These are phyloP conservation scores for Falco naumanni DNA, from an alignment of 2,797 vertebrate species.

Conservation along the genomic window DNA sequence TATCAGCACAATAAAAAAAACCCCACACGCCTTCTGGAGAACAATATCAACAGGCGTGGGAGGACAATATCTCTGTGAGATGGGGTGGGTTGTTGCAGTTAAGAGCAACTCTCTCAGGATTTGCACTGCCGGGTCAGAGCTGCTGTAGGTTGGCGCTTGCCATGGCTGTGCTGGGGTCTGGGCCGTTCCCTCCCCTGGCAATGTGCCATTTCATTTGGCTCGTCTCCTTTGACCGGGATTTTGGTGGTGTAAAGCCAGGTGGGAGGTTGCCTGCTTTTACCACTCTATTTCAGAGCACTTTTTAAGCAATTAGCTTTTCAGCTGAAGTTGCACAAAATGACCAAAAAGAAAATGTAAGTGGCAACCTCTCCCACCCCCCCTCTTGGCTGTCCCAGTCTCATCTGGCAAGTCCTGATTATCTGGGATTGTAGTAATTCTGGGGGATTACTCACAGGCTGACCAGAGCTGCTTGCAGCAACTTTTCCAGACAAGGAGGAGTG, in stretches of 20 bases:
- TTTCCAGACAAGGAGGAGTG: conserved; percentile 47
- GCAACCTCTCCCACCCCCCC: not conserved
- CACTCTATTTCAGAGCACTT: not conserved
- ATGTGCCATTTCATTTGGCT: not conserved
- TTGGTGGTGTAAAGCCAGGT: not conserved
- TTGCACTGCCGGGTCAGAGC: not conserved
- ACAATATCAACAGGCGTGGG: conserved; percentile 65
- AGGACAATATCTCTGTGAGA: conserved; percentile 35
- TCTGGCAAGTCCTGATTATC: not conserved
- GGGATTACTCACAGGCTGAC: not conserved
- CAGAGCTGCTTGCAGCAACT: not conserved
- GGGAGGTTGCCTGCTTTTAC: not conserved
- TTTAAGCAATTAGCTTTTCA: not conserved
- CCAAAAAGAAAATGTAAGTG: not conserved
- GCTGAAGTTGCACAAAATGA: not conserved
- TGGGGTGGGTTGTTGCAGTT: not conserved
- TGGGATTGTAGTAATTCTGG: not conserved
- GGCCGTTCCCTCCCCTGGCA: not conserved
- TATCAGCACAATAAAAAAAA: conserved; percentile 57
- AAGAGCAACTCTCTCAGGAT: not conserved
- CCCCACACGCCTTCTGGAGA: conserved; percentile 36
- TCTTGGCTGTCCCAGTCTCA: not conserved
- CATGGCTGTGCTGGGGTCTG: not conserved
- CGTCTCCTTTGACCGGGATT: not conserved
- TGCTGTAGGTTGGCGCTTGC: not conserved